Percentiles rank a stretch among this genome's conserved stretches.
Evolutionary conservation across 2,113 vertebrate species (phyloP).

Genomic region (Guaruba guarouba): DNA sequence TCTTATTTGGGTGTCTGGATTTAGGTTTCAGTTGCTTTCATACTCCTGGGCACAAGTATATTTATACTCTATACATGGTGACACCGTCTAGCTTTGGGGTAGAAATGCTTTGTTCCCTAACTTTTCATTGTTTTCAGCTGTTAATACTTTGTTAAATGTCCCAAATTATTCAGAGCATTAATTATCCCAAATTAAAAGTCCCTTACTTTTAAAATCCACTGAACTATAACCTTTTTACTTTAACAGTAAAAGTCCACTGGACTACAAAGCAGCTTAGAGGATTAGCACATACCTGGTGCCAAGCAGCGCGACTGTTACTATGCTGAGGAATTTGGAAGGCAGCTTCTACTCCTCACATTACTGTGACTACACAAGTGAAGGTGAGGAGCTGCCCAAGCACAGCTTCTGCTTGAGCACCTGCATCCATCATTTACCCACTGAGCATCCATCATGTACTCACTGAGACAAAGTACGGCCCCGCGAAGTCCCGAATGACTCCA

Average conservation of each 20-base stretch:
- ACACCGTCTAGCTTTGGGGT: rapidly evolving
- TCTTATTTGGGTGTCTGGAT: neutral
- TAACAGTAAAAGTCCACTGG: neutral
- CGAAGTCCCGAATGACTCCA: constrained; percentile 93
- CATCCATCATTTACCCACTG: neutral
- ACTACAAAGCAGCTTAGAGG: neutral
- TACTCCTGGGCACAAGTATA: rapidly evolving
- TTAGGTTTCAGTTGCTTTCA: neutral
- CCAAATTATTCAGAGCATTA: neutral
- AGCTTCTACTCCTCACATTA: neutral
- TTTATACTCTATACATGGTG: too few species aligned
- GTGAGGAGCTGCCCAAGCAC: neutral
- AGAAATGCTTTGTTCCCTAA: neutral
- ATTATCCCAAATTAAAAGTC: neutral
- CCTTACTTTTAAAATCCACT: neutral
- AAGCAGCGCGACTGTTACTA: neutral
- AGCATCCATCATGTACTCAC: constrained; percentile 72
- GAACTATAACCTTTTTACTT: neutral
- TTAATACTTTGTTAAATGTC: neutral
- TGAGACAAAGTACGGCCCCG: constrained; percentile 94
- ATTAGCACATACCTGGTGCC: neutral
- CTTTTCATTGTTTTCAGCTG: too few species aligned
- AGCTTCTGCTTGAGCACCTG: neutral
- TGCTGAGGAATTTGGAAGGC: neutral
- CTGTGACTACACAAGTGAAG: neutral